Conservation (phyloP, 2,113 vertebrate species). For the Struthio camelus region DNA sequence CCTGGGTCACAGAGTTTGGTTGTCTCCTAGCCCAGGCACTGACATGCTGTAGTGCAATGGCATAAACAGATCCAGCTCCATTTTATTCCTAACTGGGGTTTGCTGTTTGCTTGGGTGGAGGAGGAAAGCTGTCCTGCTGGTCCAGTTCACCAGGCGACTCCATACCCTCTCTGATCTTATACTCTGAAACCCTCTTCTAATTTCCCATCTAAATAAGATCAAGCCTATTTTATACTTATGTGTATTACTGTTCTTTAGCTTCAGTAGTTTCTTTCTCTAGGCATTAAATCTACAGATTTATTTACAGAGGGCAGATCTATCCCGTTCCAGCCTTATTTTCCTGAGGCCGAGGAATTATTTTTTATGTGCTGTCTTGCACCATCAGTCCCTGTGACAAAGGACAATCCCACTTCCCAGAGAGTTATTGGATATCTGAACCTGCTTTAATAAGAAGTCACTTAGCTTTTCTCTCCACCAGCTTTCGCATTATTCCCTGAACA, state of each 20-base stretch:
- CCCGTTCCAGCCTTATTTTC: background rate
- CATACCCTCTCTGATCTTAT: background rate
- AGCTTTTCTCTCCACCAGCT: slow-evolving; percentile 14
- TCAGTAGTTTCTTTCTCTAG: background rate
- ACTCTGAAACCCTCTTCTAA: background rate
- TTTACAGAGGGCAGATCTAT: background rate
- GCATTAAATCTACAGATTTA: background rate
- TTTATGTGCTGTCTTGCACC: background rate
- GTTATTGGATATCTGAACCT: background rate
- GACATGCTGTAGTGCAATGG: background rate
- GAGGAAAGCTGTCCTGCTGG: background rate
- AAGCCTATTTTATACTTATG: background rate
- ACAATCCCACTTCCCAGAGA: background rate
- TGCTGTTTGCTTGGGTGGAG: slow-evolving; percentile 5
- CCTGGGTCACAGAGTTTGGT: background rate
- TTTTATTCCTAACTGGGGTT: background rate
- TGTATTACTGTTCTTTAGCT: background rate
- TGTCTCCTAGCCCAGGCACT: background rate
- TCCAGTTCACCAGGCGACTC: background rate
- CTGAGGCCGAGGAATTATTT: background rate
- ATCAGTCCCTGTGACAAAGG: background rate
- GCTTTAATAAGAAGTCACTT: slow-evolving; percentile 1
- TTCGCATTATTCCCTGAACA: slow-evolving; percentile 27
- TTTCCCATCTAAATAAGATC: slow-evolving; percentile 1
- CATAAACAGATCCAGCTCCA: background rate